These are phyloP conservation scores for Philotrypesis tridentata DNA, from an alignment of 1,140 invertebrate genomes.

Conservation along the genomic window DNA sequence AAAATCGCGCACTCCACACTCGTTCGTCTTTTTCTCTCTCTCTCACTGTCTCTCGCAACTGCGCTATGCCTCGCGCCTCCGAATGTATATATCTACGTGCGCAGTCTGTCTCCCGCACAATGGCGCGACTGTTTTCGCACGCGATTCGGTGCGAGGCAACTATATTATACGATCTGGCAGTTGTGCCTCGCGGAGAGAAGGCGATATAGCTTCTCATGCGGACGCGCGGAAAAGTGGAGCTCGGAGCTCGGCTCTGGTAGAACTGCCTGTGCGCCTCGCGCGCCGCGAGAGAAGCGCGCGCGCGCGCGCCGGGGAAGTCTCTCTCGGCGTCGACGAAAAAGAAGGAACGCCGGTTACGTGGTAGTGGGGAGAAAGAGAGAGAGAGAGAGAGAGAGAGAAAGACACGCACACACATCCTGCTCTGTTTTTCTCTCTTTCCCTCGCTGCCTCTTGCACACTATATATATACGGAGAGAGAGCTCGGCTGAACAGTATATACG, in stretches of 20 bases:
- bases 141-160: neutral
- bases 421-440: conserved; percentile 10
- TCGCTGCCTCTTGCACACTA: too few species aligned
- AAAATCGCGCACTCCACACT: neutral
- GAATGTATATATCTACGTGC: neutral
- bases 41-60: neutral
- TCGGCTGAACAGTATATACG: too few species aligned
- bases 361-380: neutral
- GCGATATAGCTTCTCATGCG: too few species aligned
- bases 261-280: too few species aligned
- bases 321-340: conserved; percentile 1
- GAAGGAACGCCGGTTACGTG: neutral
- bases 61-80: too few species aligned
- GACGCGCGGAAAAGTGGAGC: conserved; percentile 33
- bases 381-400: neutral
- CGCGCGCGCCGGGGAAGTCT: neutral
- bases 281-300: neutral
- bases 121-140: too few species aligned
- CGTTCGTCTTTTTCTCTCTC: too few species aligned
- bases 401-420: conserved; percentile 8
- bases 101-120: too few species aligned
- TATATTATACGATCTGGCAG: too few species aligned
- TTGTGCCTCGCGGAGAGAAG: too few species aligned
- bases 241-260: neutral
- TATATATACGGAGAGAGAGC: too few species aligned